phyloP scores from a whole-genome alignment of 1,140 invertebrate genomes.

The Euglossa dilemma region DNA sequence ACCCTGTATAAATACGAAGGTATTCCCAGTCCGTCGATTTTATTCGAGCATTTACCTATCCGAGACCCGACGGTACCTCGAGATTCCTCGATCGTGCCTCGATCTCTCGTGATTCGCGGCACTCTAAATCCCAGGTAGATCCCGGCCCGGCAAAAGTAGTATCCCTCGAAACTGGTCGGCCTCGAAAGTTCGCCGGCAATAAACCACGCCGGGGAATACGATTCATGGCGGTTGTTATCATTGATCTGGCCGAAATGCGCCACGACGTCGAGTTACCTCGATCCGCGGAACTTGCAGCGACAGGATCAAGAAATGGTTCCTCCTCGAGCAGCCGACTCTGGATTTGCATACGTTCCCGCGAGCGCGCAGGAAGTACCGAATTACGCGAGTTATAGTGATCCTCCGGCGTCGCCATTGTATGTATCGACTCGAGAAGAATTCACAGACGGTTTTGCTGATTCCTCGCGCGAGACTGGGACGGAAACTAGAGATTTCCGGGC shows the following conservation, averaged over 20 bases:
- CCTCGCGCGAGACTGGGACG: neutral
- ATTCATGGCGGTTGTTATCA: slow-evolving; percentile 36
- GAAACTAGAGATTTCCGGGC: neutral
- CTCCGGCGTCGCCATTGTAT: neutral
- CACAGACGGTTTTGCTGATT: neutral
- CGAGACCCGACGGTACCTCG: too few species aligned
- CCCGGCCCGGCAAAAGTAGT: neutral
- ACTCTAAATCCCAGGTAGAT: neutral
- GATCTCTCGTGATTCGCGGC: too few species aligned
- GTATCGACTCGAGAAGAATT: neutral
- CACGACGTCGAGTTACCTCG: slow-evolving; percentile 4
- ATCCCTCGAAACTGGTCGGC: neutral
- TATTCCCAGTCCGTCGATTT: too few species aligned
- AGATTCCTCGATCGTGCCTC: too few species aligned
- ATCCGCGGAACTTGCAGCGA: slow-evolving; percentile 14
- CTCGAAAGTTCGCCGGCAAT: neutral
- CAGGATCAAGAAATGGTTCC: slow-evolving; percentile 6
- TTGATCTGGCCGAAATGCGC: slow-evolving; percentile 28
- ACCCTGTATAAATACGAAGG: too few species aligned
- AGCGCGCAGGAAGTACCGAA: slow-evolving; percentile 1
- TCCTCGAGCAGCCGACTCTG: slow-evolving; percentile 14
- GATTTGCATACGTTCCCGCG: slow-evolving; percentile 11
- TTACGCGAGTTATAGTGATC: slow-evolving; percentile 25
- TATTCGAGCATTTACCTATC: too few species aligned
- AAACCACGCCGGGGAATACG: slow-evolving; percentile 10